A percentile compares a stretch with the other conserved stretches of the same genome.
Conservation (phyloP, 2,797 vertebrate genomes). For the Tauraco hartlaubi region DNA sequence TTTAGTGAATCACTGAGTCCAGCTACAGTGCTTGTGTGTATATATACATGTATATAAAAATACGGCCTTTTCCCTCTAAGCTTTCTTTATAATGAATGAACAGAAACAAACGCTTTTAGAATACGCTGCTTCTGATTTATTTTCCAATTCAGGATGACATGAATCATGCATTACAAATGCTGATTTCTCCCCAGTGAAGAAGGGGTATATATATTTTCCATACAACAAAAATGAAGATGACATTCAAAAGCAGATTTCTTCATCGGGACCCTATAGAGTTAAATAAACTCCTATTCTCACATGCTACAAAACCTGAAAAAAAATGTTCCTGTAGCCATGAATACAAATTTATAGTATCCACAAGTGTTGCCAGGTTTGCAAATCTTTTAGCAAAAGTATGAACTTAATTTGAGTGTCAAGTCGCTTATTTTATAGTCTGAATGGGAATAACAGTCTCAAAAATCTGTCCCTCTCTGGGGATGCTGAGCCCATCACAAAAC, state of each 20-base stretch:
- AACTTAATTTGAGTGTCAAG: neutral
- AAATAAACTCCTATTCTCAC: neutral
- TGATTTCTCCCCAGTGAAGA: neutral
- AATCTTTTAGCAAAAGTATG: neutral
- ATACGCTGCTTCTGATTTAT: neutral
- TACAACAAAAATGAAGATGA: neutral
- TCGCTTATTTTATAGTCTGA: neutral
- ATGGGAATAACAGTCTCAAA: neutral
- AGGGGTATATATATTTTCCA: neutral
- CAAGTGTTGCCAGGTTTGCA: neutral
- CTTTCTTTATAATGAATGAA: neutral
- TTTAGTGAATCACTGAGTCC: neutral
- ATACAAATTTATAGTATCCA: neutral
- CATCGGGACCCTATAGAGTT: neutral
- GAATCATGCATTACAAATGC: neutral
- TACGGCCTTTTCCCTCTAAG: neutral
- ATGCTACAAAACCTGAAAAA: neutral
- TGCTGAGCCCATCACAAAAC: neutral
- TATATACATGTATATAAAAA: fast-evolving
- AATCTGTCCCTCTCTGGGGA: neutral
- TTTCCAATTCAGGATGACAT: neutral
- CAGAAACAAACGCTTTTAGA: neutral
- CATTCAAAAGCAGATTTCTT: neutral
- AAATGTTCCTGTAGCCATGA: neutral
- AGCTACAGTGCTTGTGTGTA: neutral